Evolutionary conservation across 2,797 vertebrate species (phyloP).

Genomic region (Peromyscus nudipes): DNA sequence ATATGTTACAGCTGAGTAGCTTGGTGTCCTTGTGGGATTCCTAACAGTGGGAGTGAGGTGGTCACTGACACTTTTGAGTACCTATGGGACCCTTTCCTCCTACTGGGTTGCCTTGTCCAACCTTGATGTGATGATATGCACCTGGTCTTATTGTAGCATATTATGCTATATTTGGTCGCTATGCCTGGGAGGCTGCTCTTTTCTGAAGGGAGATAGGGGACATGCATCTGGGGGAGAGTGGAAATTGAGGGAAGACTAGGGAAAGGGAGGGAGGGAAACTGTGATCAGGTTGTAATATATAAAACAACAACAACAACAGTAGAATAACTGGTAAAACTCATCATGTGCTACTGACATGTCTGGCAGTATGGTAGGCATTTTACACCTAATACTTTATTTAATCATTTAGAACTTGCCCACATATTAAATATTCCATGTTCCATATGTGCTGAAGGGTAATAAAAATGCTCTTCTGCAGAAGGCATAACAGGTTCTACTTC

Average conservation of each 20-base stretch:
- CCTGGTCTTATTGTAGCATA: background rate
- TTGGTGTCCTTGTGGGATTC: background rate
- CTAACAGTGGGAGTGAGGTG: background rate
- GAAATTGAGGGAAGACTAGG: background rate
- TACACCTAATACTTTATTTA: background rate
- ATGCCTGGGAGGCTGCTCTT: background rate
- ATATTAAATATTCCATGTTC: background rate
- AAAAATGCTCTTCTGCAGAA: background rate
- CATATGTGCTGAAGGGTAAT: background rate
- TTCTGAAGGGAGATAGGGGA: background rate
- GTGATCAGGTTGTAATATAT: background rate
- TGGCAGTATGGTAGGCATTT: background rate
- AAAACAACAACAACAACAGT: background rate
- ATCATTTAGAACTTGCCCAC: background rate
- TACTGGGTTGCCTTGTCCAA: background rate
- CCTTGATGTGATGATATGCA: background rate
- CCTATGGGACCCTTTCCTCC: background rate
- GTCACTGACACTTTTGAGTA: background rate
- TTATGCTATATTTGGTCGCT: background rate
- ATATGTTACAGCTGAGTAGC: background rate
- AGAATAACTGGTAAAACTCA: background rate
- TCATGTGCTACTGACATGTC: background rate
- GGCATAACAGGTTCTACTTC: background rate
- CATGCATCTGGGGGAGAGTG: background rate
- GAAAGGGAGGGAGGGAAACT: background rate